Conservation (phyloP, 2,888 invertebrate species). For the Silvanus unidentatus region DNA sequence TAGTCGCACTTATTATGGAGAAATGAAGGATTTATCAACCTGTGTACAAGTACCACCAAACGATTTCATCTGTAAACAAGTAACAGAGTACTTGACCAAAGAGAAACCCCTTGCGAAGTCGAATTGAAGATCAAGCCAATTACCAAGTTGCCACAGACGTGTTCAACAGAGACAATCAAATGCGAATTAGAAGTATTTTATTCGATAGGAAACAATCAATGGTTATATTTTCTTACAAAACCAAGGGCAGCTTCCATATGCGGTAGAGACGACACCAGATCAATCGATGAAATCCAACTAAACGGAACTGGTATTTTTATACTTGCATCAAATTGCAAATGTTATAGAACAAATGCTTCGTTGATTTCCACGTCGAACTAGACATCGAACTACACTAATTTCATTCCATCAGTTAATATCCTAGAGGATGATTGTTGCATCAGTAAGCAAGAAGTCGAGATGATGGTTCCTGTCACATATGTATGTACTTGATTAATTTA, state of each 20-base stretch:
- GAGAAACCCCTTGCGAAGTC: too few species aligned
- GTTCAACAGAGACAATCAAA: too few species aligned
- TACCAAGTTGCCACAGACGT: too few species aligned
- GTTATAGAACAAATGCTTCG: neutral
- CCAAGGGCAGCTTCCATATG: conserved; percentile 1
- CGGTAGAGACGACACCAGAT: neutral
- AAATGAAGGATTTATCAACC: too few species aligned
- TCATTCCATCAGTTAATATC: neutral
- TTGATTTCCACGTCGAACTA: conserved; percentile 2
- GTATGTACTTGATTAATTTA: too few species aligned
- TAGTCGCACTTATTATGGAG: neutral
- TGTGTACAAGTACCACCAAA: too few species aligned
- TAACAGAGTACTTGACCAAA: too few species aligned
- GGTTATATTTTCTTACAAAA: conserved; percentile 1
- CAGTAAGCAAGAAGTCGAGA: conserved; percentile 1
- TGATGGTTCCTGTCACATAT: too few species aligned
- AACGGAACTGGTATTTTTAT: conserved; percentile 3
- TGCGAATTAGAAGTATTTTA: too few species aligned
- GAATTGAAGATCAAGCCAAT: too few species aligned
- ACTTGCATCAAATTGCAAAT: conserved; percentile 4
- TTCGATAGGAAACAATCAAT: conserved; percentile 2
- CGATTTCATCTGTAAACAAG: too few species aligned
- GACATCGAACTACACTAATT: neutral
- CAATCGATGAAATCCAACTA: conserved; percentile 2
- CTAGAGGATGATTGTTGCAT: conserved; percentile 3